phyloP scores from a whole-genome alignment of 2,113 vertebrate species.

The Sturnira hondurensis region DNA sequence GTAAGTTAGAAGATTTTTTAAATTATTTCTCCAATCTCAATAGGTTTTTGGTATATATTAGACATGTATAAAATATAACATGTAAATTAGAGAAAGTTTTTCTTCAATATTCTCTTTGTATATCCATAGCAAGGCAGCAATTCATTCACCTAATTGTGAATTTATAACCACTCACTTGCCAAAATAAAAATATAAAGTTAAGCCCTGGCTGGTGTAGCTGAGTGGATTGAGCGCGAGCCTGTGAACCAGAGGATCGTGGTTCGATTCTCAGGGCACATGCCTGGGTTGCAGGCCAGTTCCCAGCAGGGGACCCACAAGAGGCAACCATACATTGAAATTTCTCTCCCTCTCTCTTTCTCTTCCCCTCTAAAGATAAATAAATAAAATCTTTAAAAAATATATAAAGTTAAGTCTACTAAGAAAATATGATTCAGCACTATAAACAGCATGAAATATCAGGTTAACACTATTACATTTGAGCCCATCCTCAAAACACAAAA shows the following conservation, averaged over 20 bases:
- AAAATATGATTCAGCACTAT: not conserved
- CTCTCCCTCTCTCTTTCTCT: no score
- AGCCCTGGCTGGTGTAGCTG: no score
- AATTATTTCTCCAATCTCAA: not conserved
- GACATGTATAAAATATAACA: not conserved
- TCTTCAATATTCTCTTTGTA: not conserved
- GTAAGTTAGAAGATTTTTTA: not conserved
- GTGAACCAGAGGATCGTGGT: no score
- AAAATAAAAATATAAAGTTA: slow-evolving; percentile 28
- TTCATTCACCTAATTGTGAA: not conserved
- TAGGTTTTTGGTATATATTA: not conserved
- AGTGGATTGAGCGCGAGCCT: no score
- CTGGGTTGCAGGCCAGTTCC: no score
- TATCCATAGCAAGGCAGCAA: not conserved
- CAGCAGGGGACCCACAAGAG: no score
- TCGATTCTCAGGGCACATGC: no score
- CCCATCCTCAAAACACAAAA: slow-evolving; percentile 1
- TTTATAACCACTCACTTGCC: not conserved
- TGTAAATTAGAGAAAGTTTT: slow-evolving; percentile 31
- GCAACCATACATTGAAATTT: no score
- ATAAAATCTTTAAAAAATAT: no score
- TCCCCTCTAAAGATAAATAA: no score
- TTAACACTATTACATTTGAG: not conserved
- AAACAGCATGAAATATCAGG: not conserved
- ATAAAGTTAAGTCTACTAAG: not conserved